A percentile compares a stretch with the other conserved stretches of the same genome.
Evolutionary conservation across 2,797 vertebrate genomes (phyloP).

Genomic region (Etheostoma nigrum): DNA sequence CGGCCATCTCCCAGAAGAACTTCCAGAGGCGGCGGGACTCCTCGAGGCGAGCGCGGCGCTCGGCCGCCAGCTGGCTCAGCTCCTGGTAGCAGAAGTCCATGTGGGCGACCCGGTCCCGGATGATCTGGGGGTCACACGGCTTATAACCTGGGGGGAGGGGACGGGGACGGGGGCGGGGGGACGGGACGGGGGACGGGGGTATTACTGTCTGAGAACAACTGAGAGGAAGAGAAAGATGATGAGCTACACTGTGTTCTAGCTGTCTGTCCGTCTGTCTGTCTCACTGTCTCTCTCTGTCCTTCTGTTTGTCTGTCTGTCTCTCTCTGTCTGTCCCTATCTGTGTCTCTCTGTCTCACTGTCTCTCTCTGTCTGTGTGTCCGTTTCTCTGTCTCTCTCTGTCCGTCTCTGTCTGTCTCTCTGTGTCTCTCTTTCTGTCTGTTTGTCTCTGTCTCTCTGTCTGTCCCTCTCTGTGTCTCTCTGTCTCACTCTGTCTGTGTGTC

Average conservation of each 20-base stretch:
- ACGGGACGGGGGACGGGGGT: not conserved
- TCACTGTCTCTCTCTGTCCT: too few species aligned
- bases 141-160: constrained; percentile 89
- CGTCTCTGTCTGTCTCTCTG: too few species aligned
- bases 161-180: not conserved
- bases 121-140: constrained; percentile 97
- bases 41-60: constrained; percentile 92
- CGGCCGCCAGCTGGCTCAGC: constrained; percentile 92
- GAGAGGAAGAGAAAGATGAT: too few species aligned
- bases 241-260: too few species aligned
- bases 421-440: too few species aligned
- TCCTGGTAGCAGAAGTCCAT: constrained; percentile 99
- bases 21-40: constrained; percentile 98
- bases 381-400: too few species aligned
- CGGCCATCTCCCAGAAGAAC: constrained; percentile 99
- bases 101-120: constrained; percentile 94
- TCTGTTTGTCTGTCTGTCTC: too few species aligned
- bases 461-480: constrained; percentile 28
- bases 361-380: too few species aligned
- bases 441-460: not conserved
- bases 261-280: too few species aligned
- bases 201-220: too few species aligned
- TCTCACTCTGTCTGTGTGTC: not conserved
- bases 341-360: too few species aligned
- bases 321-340: too few species aligned